Percentiles rank a stretch among this genome's conserved stretches.
These are phyloP conservation scores for Suillia variegata DNA, from an alignment of 2,888 invertebrate genomes.

Conservation along the genomic window DNA sequence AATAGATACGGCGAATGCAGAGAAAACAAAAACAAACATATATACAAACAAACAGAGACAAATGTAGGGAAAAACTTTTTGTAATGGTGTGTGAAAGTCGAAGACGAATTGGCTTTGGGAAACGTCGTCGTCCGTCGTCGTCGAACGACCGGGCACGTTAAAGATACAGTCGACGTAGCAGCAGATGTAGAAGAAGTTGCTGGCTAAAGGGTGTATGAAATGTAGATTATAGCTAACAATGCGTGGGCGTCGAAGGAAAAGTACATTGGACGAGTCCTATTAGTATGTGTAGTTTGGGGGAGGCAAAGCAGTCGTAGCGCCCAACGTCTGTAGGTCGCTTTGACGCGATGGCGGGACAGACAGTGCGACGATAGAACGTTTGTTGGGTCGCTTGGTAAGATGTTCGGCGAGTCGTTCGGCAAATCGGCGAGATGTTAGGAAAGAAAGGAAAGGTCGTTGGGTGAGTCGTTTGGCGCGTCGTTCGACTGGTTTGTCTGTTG, in stretches of 20 bases:
- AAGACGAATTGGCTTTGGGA: constrained; percentile 20
- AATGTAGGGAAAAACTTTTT: constrained; percentile 24
- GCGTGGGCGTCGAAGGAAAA: constrained; percentile 18
- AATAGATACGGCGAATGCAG: not conserved
- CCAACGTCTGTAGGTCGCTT: not conserved
- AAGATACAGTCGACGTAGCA: constrained; percentile 4
- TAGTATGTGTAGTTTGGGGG: not conserved
- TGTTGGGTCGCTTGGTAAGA: no score
- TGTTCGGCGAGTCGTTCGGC: not conserved
- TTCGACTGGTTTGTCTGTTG: not conserved
- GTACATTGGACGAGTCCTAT: constrained; percentile 18
- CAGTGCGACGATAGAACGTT: no score
- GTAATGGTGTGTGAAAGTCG: constrained; percentile 20
- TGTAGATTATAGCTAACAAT: not conserved
- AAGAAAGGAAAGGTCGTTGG: no score
- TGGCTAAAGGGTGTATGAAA: not conserved
- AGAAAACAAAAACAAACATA: constrained; percentile 13
- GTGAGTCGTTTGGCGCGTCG: not conserved
- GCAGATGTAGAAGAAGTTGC: not conserved
- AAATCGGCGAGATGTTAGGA: no score
- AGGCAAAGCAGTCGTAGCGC: not conserved
- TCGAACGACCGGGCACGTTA: not conserved
- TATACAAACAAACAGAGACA: constrained; percentile 20
- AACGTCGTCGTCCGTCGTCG: not conserved
- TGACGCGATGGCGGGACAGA: no score